Evolutionary conservation across 1,140 invertebrate species (phyloP).

Genomic region (Micrasema minimum): DNA sequence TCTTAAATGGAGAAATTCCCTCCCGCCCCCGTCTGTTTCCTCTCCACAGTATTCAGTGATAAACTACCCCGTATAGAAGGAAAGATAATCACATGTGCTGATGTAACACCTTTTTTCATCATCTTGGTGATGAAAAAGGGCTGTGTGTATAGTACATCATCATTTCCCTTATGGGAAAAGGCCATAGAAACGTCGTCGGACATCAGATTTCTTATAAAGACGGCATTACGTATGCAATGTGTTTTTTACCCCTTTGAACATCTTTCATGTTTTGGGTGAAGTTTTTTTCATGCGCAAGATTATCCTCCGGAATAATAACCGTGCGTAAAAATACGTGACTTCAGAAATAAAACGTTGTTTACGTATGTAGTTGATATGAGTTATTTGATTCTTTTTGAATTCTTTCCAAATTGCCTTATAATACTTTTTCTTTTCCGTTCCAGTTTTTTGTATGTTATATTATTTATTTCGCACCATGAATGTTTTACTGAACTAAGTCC

Average conservation of each 20-base stretch:
- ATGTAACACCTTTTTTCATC: constrained; percentile 30
- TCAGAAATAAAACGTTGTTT: too few species aligned
- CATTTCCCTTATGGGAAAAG: constrained; percentile 24
- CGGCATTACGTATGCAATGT: constrained; percentile 23
- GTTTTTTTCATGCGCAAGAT: too few species aligned
- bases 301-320: too few species aligned
- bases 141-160: constrained; percentile 2
- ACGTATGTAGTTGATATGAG: too few species aligned
- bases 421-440: too few species aligned
- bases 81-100: constrained; percentile 44
- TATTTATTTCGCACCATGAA: too few species aligned
- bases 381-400: too few species aligned
- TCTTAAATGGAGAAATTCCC: constrained; percentile 4
- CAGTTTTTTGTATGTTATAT: too few species aligned
- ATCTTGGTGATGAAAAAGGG: constrained; percentile 18
- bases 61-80: constrained; percentile 42
- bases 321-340: too few species aligned
- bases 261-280: neutral
- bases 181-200: constrained; percentile 17
- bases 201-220: constrained; percentile 17
- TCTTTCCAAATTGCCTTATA: too few species aligned
- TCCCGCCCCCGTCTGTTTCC: neutral
- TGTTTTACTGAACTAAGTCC: too few species aligned
- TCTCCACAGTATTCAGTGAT: constrained; percentile 22
- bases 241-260: constrained; percentile 6